phyloP scores from a whole-genome alignment of 2,797 vertebrate species.

The Smutsia temminckii region DNA sequence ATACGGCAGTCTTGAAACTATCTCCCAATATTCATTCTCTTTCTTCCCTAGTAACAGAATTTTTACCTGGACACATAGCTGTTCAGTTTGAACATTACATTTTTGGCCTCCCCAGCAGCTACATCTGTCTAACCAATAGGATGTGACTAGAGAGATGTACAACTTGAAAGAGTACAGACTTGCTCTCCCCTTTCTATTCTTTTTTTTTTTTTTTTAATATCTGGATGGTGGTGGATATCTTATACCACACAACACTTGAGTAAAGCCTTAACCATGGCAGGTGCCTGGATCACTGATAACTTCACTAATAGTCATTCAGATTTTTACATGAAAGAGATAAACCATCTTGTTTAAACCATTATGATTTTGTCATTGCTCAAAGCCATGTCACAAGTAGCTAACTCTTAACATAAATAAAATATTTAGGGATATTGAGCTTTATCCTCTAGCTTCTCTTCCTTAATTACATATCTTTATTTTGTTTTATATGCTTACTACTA shows the following conservation, averaged over 20 bases:
- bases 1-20: slow-evolving; percentile 3
- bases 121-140: not conserved
- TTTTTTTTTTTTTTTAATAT: not conserved
- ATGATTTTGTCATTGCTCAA: slow-evolving; percentile 22
- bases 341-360: not conserved
- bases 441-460: not conserved
- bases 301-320: not conserved
- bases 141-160: not conserved
- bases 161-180: not conserved
- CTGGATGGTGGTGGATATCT: not conserved
- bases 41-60: slow-evolving; percentile 17
- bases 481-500: slow-evolving; percentile 28
- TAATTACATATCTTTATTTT: slow-evolving; percentile 3
- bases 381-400: not conserved
- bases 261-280: not conserved
- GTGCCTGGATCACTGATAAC: not conserved
- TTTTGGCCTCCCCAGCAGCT: not conserved
- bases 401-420: slow-evolving; percentile 12
- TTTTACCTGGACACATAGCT: not conserved
- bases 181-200: not conserved
- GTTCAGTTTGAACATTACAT: not conserved
- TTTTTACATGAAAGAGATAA: slow-evolving; percentile 22
- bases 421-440: not conserved
- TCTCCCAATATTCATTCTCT: not conserved
- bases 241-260: not conserved